Evolutionary conservation across 2,888 invertebrate species (phyloP), one percentile per base, ranked within the genome.

Genomic region (Cantharis nigra): DNA sequence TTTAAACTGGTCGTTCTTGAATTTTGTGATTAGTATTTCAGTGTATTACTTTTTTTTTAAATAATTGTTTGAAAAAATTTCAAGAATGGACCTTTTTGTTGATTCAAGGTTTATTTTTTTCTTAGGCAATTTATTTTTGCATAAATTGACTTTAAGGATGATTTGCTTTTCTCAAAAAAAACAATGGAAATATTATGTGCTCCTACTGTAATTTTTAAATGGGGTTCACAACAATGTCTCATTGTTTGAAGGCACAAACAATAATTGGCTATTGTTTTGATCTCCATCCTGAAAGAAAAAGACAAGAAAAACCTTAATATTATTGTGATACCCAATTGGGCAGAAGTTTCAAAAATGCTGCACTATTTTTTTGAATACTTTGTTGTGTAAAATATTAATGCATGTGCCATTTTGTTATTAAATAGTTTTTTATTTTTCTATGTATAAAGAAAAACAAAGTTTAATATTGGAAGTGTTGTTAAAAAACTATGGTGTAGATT

Each of bases 121-220:
- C 88, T 88, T 88, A 86, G 84, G 88, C 88, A 87, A 87, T 87
- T 87, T 88, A 86, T 87, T 84, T 83, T 71, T 77, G 83, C 80
- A 86, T 88, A 88, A 86, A 88, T 87, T 88, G 81, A 87, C 88
- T 87, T 87, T 86, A 88, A 88, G 87, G 83, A 77, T 77, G 69
- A 62, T 69, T 71, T 63, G 74, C 74, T 74, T 77, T 69, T 63
- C 70, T 73, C 14, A 23, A n/a, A 23, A 23, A n/a, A 23, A 26
- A 64, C 63, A 70, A 65, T 49, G 70, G 67, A 73, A 33, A 73
- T 20, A 20, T 20, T 81, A 80, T 79, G 78, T 73, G 73, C 80
- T 69, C 73, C 69, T 69, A 69, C 62, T 62, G 62, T 23, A 69
- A 71, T 63, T 75, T 23, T 70, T 33, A 26, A 49, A 69, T 78